phyloP scores from a whole-genome alignment of 2,113 vertebrate genomes.

The Oreochromis tanganicae region DNA sequence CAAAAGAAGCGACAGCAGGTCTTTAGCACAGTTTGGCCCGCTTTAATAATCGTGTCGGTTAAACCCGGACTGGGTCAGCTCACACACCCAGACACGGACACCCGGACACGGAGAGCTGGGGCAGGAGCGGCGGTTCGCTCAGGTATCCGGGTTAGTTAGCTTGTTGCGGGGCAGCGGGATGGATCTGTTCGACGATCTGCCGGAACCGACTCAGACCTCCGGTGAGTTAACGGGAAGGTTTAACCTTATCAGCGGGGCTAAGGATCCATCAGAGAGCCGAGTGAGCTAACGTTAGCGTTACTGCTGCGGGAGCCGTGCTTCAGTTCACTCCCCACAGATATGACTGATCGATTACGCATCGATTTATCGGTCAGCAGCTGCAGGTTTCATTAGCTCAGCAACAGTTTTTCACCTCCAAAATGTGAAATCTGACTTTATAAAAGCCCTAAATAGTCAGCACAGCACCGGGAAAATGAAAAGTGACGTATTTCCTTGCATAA shows the following conservation, averaged over 20 bases:
- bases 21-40: background rate
- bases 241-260: background rate
- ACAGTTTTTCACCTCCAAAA: background rate
- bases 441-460: background rate
- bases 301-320: background rate
- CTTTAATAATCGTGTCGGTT: background rate
- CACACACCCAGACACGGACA: background rate
- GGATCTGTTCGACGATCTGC: constrained; percentile 77
- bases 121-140: background rate
- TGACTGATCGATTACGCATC: background rate
- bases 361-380: background rate
- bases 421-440: background rate
- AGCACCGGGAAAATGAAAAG: background rate
- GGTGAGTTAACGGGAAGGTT: constrained; percentile 27
- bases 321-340: background rate
- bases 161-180: constrained; percentile 14
- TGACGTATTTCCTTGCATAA: background rate
- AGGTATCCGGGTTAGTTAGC: background rate
- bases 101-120: background rate
- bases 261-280: background rate
- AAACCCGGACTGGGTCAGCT: background rate
- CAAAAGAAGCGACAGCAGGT: background rate
- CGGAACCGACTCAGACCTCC: constrained; percentile 65
- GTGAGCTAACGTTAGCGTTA: background rate
- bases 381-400: background rate